Percentiles rank a stretch among this genome's conserved stretches.
phyloP scores from a whole-genome alignment of 2,888 invertebrate genomes.

The Sisyra nigra region DNA sequence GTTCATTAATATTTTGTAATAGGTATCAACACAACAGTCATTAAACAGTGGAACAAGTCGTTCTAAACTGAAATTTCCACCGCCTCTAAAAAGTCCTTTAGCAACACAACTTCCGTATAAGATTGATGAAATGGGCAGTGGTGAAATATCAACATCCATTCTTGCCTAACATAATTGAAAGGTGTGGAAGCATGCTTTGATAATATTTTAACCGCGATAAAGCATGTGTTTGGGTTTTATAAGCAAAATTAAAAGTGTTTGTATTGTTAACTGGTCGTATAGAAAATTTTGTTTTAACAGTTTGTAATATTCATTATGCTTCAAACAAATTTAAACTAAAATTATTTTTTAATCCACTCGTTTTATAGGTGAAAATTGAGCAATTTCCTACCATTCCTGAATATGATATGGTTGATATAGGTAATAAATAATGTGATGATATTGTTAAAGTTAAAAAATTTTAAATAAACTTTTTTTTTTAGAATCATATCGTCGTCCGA shows the following conservation, averaged over 20 bases:
- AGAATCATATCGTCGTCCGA: conserved; percentile 1
- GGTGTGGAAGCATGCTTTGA: conserved; percentile 4
- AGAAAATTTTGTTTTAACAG: neutral
- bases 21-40: neutral
- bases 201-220: neutral
- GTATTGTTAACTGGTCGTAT: conserved; percentile 6
- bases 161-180: conserved; percentile 16
- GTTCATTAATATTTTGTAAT: neutral
- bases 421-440: conserved; percentile 2
- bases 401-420: conserved; percentile 1
- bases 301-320: neutral
- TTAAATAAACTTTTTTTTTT: neutral
- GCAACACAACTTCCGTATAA: conserved; percentile 39
- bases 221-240: too few relatives aligned
- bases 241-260: too few relatives aligned
- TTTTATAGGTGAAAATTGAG: neutral
- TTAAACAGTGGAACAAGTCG: neutral
- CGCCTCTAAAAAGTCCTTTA: conserved; percentile 24
- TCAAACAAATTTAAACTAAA: neutral
- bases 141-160: conserved; percentile 28
- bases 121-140: conserved; percentile 44
- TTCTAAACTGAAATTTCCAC: conserved; percentile 16
- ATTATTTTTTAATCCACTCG: neutral
- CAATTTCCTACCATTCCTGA: conserved; percentile 5
- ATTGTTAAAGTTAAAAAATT: neutral